Evolutionary conservation across 2,113 vertebrate species (phyloP).

Genomic region (Maccullochella peelii): DNA sequence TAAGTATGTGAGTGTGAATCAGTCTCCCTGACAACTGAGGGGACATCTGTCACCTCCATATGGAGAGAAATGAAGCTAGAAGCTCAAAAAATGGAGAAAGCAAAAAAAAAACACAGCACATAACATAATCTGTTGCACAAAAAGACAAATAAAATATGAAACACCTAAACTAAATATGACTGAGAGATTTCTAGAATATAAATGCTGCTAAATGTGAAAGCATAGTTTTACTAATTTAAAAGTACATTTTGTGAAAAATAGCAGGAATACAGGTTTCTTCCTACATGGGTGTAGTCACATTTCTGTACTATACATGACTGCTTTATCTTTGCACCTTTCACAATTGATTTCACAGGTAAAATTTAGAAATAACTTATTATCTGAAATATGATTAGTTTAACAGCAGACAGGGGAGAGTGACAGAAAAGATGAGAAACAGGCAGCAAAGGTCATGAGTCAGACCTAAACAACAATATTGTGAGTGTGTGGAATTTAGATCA

Average conservation of each 20-base stretch:
- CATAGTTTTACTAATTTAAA: neutral
- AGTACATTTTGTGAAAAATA: neutral
- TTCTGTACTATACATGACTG: neutral
- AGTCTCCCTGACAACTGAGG: conserved; percentile 68
- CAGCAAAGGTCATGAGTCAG: neutral
- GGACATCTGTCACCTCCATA: conserved; percentile 77
- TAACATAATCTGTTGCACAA: conserved; percentile 18
- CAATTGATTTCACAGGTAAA: neutral
- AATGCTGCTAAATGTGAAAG: neutral
- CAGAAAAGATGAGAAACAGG: neutral
- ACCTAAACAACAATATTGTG: neutral
- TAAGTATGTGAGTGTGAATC: conserved; percentile 51
- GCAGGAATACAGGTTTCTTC: neutral
- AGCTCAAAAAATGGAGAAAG: conserved; percentile 17
- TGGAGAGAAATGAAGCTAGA: conserved; percentile 54
- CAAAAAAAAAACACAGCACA: neutral
- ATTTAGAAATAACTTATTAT: neutral
- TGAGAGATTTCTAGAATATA: neutral
- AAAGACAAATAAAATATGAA: conserved; percentile 21
- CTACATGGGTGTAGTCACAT: neutral
- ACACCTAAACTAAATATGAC: neutral
- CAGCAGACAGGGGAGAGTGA: neutral
- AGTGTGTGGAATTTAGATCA: neutral
- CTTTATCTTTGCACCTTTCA: neutral
- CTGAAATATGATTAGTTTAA: neutral